Percentiles rank a stretch among this genome's conserved stretches.
Conservation (phyloP, 2,797 vertebrate genomes). For the Chloroceryle inda region DNA sequence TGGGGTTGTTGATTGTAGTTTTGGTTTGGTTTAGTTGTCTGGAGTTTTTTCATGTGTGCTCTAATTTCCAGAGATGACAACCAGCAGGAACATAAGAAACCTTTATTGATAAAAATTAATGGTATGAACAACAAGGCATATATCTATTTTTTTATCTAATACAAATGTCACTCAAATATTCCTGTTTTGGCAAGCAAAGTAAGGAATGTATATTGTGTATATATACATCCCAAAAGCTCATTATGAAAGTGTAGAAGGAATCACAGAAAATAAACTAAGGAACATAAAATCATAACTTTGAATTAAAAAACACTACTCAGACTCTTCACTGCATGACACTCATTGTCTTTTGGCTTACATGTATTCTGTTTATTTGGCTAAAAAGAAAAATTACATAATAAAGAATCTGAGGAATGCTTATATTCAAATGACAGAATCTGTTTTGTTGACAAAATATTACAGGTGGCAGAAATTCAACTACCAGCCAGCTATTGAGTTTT, state of each 20-base stretch:
- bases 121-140: background rate
- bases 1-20: background rate
- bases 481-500: background rate
- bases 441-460: constrained; percentile 27
- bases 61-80: background rate
- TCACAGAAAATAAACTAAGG: constrained; percentile 1
- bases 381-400: background rate
- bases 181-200: background rate
- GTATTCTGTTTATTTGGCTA: constrained; percentile 43
- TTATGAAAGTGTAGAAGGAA: constrained; percentile 1
- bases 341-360: constrained; percentile 28
- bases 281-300: background rate
- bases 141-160: background rate
- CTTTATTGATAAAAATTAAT: background rate
- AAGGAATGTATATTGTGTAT: background rate
- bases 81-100: background rate
- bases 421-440: constrained; percentile 30
- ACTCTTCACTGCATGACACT: background rate
- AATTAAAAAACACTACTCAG: background rate
- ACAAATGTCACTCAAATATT: background rate
- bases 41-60: background rate
- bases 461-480: constrained; percentile 7
- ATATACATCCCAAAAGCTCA: background rate
- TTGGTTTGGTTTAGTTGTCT: background rate
- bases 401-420: background rate